Base-by-base conservation (phyloP, 2,888 invertebrate species). In the Catocala fraxini region DNA sequence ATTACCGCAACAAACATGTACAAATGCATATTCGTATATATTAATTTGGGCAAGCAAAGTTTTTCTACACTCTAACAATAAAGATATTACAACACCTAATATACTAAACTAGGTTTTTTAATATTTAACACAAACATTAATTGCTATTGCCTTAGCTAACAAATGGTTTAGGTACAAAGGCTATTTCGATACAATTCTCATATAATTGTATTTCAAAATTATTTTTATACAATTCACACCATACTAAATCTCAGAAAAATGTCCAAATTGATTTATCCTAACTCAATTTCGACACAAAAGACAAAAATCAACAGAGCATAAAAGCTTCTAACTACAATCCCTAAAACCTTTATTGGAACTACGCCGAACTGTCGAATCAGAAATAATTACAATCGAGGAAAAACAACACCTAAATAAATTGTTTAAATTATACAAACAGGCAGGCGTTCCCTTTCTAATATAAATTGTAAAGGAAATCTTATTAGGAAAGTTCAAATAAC, bases 401-500 rank as follows among this genome's bases (percentile, higher is more conserved):
- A 67, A 63, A 63, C 59, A 70, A 59, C 61, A 60, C 52, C 51
- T 47, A 68, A 74, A 68, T 65, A 63, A 67, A 77, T 74, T 65
- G 62, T 67, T 58, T 41, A 64, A 68, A 73, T 74, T 66, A 68
- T 59, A 71, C 59, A 62, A 80, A 68, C 62, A 65, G 51, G 42
- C 59, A 65, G 52, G 39, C 49, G 47, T 25, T 43, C 45, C 35
- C 52, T 63, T 59, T 63, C 55, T 52, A 68, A 71, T 70, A 66
- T 48, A 65, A 75, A 79, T 72, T 77, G 63, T 66, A 55, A 67
- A 70, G 58, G 46, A 61, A 69, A 74, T 71, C 67, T 70, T 73
- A 70, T 67, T 68, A 64, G 15, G 49, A 65, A 71, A 68, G 59
- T 77, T 74, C 59, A 71, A 79, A 76, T 64, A 68, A 65, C 65